phyloP scores from a whole-genome alignment of 2,113 vertebrate genomes.

The Eira barbara region DNA sequence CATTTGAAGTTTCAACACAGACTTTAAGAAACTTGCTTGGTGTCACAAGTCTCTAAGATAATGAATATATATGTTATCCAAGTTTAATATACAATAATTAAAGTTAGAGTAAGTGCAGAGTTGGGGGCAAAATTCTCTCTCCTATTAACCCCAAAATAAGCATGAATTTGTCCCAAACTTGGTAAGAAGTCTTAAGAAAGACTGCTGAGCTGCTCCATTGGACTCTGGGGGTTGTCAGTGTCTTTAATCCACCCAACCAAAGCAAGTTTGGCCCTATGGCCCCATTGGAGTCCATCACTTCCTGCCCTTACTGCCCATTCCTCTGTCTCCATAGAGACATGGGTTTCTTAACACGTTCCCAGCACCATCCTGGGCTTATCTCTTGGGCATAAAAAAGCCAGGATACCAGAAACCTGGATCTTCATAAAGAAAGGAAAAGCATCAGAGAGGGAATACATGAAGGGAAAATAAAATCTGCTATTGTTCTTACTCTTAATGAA shows the following conservation, averaged over 20 bases:
- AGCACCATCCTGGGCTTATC: not conserved
- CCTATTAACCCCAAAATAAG: not conserved
- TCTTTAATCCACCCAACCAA: not conserved
- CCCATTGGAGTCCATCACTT: rapidly evolving
- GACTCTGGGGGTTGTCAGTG: not conserved
- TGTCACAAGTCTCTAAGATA: not conserved
- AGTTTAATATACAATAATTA: not conserved
- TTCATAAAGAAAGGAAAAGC: not conserved
- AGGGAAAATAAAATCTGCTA: not conserved
- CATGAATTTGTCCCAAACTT: not conserved
- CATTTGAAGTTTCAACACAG: not conserved
- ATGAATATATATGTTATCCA: not conserved
- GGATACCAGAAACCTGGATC: not conserved
- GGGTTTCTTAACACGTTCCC: not conserved
- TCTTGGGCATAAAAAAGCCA: not conserved
- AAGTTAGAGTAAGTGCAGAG: not conserved
- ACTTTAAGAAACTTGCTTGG: not conserved
- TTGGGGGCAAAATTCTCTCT: not conserved
- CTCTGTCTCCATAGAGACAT: not conserved
- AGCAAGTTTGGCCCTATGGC: not conserved
- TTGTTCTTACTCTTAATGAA: not conserved
- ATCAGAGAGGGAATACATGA: not conserved
- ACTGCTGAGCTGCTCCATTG: not conserved
- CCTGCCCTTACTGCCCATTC: too few relatives aligned
- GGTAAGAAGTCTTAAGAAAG: not conserved